phyloP scores from a whole-genome alignment of 2,888 invertebrate species.

The Galeruca laticollis region DNA sequence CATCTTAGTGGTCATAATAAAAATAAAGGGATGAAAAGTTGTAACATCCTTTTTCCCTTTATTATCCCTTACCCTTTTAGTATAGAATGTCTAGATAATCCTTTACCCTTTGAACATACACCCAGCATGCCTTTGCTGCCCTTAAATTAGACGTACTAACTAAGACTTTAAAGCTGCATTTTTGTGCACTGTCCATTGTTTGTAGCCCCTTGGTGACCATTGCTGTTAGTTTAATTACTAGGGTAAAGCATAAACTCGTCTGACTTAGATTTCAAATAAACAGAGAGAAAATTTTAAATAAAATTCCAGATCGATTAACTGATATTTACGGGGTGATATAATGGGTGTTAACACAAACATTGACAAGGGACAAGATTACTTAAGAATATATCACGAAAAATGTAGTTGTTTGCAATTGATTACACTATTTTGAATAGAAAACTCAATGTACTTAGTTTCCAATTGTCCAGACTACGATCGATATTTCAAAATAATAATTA shows the following conservation, averaged over 20 bases:
- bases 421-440: too few relatives aligned
- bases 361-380: too few relatives aligned
- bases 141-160: slow-evolving; percentile 59
- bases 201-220: slow-evolving; percentile 54
- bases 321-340: too few relatives aligned
- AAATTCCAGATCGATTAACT: too few relatives aligned
- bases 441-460: too few relatives aligned
- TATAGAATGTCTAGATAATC: slow-evolving; percentile 22
- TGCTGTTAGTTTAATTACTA: slow-evolving; percentile 66
- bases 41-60: not conserved
- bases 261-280: slow-evolving; percentile 51
- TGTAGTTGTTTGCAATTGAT: too few relatives aligned
- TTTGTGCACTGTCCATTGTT: slow-evolving; percentile 46
- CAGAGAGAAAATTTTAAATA: slow-evolving; percentile 35
- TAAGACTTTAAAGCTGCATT: slow-evolving; percentile 59
- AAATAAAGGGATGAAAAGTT: not conserved
- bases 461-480: too few relatives aligned
- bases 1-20: not conserved
- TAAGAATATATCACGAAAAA: too few relatives aligned
- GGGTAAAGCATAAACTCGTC: slow-evolving; percentile 57
- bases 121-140: slow-evolving; percentile 27
- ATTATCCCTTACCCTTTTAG: slow-evolving; percentile 25
- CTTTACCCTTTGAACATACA: slow-evolving; percentile 16
- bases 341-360: too few relatives aligned
- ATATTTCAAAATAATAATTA: too few relatives aligned